These are phyloP conservation scores for Percopsis transmontana DNA, from an alignment of 2,113 vertebrate genomes.

Conservation along the genomic window DNA sequence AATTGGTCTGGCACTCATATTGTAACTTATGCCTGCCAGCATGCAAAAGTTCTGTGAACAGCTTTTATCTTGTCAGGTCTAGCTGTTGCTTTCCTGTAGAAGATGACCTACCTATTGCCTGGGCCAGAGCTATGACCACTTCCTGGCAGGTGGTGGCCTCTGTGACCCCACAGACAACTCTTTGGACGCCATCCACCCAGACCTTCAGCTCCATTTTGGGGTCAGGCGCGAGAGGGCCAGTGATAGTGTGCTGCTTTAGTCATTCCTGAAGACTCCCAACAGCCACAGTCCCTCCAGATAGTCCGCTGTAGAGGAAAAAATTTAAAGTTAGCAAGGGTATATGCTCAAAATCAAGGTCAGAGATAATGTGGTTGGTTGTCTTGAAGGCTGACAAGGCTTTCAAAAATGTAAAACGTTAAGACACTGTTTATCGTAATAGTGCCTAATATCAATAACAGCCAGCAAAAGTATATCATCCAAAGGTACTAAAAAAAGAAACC, in stretches of 20 bases:
- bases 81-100: background rate
- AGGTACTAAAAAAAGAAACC: too few species aligned
- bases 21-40: too few species aligned
- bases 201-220: slow-evolving; percentile 97
- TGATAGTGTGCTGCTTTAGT: slow-evolving; percentile 48
- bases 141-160: slow-evolving; percentile 98
- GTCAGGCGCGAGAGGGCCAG: slow-evolving; percentile 61
- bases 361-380: slow-evolving; percentile 1
- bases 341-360: slow-evolving; percentile 29
- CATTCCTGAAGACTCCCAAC: slow-evolving; percentile 64
- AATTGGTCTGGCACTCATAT: too few species aligned
- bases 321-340: slow-evolving; percentile 53
- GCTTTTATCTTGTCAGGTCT: background rate
- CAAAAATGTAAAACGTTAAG: too few species aligned
- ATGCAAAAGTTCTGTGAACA: background rate
- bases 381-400: slow-evolving; percentile 7
- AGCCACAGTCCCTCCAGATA: slow-evolving; percentile 44
- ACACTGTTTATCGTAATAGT: too few species aligned
- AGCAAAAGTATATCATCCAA: too few species aligned
- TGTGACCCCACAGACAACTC: slow-evolving; percentile 96
- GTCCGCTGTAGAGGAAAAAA: slow-evolving; percentile 50
- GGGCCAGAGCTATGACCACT: slow-evolving; percentile 97
- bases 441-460: too few species aligned
- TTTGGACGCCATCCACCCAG: slow-evolving; percentile 98
- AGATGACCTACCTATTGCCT: slow-evolving; percentile 89